phyloP scores from a whole-genome alignment of 2,113 vertebrate genomes.

The Struthidea cinerea region DNA sequence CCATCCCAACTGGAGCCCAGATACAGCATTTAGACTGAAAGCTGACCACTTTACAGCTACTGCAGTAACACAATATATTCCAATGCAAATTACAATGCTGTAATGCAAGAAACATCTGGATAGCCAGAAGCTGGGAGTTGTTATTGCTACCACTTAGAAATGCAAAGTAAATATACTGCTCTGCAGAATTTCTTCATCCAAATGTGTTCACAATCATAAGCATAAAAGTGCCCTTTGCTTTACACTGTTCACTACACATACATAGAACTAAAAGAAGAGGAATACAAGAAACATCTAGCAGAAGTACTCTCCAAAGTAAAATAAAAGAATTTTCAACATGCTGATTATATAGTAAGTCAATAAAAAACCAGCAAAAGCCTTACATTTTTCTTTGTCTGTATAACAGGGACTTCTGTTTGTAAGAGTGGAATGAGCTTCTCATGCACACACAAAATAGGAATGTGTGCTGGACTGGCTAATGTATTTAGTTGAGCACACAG shows the following conservation, averaged over 20 bases:
- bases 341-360: not conserved
- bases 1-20: not conserved
- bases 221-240: not conserved
- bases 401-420: not conserved
- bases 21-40: constrained; percentile 10
- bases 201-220: not conserved
- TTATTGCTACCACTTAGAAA: constrained; percentile 50
- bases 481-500: not conserved
- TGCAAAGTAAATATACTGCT: constrained; percentile 28
- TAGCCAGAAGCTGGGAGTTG: constrained; percentile 60
- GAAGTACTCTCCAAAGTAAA: not conserved
- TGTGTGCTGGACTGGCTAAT: not conserved
- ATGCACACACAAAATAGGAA: accelerated
- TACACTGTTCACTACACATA: not conserved
- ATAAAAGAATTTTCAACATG: not conserved
- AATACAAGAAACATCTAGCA: not conserved
- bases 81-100: constrained; percentile 46
- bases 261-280: not conserved
- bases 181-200: constrained; percentile 20
- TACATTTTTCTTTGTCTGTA: not conserved
- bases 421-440: not conserved
- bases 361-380: not conserved
- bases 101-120: constrained; percentile 67
- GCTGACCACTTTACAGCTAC: constrained; percentile 51
- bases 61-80: constrained; percentile 45